Evolutionary conservation across 2,797 vertebrate genomes (phyloP).

Genomic region (Syncerus caffer): DNA sequence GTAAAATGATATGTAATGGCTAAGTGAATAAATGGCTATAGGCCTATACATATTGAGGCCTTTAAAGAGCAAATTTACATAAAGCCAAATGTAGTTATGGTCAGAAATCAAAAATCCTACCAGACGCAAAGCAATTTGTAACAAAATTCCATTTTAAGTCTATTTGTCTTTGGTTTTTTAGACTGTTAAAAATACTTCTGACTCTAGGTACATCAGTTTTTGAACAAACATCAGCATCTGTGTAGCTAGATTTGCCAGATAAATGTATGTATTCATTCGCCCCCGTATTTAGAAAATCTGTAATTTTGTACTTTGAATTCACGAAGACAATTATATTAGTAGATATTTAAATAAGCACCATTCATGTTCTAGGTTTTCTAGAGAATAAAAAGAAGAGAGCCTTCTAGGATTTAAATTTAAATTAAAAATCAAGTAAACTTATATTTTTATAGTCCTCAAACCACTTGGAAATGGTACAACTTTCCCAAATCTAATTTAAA

Average conservation of each 20-base stretch:
- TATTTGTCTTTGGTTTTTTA: constrained; percentile 52
- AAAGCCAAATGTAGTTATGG: constrained; percentile 38
- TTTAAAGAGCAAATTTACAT: constrained; percentile 53
- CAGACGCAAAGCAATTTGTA: constrained; percentile 56
- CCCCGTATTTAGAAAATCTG: constrained; percentile 47
- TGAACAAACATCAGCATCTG: constrained; percentile 43
- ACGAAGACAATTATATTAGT: constrained; percentile 23
- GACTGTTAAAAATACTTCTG: constrained; percentile 53
- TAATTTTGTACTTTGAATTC: constrained; percentile 56
- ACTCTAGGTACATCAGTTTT: constrained; percentile 33
- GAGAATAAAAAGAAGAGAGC: not conserved
- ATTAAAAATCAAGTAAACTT: constrained; percentile 39
- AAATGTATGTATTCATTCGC: constrained; percentile 17
- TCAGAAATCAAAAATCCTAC: constrained; percentile 61
- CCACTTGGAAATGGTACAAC: not conserved
- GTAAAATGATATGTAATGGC: not conserved
- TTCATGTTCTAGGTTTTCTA: not conserved
- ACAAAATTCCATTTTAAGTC: constrained; percentile 47
- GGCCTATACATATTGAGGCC: not conserved
- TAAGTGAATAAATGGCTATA: not conserved
- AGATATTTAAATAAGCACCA: constrained; percentile 30
- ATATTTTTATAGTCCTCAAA: constrained; percentile 16
- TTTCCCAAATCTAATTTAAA: constrained; percentile 42
- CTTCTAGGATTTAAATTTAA: constrained; percentile 35
- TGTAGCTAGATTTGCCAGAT: constrained; percentile 21